Conservation (phyloP, 2,113 vertebrate genomes). For the Amblyornis subalaris region DNA sequence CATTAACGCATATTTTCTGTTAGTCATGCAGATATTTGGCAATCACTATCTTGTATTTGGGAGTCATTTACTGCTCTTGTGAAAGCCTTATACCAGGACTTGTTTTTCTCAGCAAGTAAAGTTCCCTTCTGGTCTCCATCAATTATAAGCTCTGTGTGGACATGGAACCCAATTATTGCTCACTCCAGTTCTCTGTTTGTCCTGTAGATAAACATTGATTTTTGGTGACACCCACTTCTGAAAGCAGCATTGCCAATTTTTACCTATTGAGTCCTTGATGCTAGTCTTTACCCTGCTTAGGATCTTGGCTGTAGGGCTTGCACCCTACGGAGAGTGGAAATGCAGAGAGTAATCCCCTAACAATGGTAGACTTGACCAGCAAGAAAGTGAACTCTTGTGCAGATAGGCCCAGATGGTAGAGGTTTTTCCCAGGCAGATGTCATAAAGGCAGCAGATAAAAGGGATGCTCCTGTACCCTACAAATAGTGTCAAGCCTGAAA, state of each 20-base stretch:
- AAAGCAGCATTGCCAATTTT: neutral
- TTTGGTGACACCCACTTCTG: neutral
- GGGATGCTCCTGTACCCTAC: neutral
- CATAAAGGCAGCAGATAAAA: neutral
- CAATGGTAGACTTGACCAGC: neutral
- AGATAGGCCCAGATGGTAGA: neutral
- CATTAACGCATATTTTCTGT: neutral
- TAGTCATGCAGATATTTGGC: neutral
- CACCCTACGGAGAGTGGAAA: neutral
- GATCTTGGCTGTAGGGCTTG: neutral
- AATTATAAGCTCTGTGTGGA: neutral
- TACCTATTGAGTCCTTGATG: neutral
- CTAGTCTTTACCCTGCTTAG: neutral
- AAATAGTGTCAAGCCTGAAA: neutral
- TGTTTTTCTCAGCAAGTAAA: neutral
- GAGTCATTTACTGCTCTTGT: neutral
- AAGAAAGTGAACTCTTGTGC: neutral
- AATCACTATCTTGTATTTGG: neutral
- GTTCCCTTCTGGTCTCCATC: neutral
- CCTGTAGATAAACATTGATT: slow-evolving; percentile 29
- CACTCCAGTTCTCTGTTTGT: slow-evolving; percentile 27
- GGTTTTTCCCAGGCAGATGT: neutral
- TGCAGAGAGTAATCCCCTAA: neutral
- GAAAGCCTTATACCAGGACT: neutral
- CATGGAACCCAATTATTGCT: neutral